phyloP scores from a whole-genome alignment of 53 echinoderm and acorn worm species.

The Pentamera pediparva region DNA sequence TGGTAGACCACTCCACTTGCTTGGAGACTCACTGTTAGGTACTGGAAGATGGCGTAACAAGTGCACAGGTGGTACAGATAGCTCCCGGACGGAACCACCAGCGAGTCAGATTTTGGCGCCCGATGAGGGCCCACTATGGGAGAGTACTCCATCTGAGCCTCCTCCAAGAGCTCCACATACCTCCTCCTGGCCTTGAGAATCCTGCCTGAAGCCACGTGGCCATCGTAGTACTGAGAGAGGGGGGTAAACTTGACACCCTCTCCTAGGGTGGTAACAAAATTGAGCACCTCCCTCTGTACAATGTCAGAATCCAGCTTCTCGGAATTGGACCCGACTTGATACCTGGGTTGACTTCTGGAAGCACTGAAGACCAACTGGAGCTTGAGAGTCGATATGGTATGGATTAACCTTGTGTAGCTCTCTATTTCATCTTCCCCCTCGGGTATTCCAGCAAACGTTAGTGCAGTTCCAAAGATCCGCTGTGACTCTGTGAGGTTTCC shows the following conservation, averaged over 20 bases:
- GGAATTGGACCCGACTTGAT: not conserved
- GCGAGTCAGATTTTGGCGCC: not conserved
- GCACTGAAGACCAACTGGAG: not conserved
- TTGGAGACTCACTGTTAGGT: constrained; percentile 78
- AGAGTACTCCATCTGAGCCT: constrained; percentile 21
- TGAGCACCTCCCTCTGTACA: constrained; percentile 35
- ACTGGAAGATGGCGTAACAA: constrained; percentile 90
- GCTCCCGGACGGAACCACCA: constrained; percentile 31
- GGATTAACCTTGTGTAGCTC: constrained; percentile 34
- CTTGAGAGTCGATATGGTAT: constrained; percentile 47
- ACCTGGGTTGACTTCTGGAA: not conserved
- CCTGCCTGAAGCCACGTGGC: constrained; percentile 46
- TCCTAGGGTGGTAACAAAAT: constrained; percentile 58
- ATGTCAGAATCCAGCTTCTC: not conserved
- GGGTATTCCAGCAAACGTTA: constrained; percentile 44
- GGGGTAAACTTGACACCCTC: constrained; percentile 57
- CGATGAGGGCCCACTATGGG: constrained; percentile 22
- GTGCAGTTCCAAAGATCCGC: constrained; percentile 70
- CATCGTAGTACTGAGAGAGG: constrained; percentile 32
- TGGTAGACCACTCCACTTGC: constrained; percentile 76
- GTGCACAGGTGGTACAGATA: constrained; percentile 51
- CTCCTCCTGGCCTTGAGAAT: constrained; percentile 78
- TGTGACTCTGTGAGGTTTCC: constrained; percentile 65
- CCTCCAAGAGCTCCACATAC: constrained; percentile 39
- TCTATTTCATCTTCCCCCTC: constrained; percentile 28